These are phyloP conservation scores for Xanthia togata DNA, from an alignment of 2,888 invertebrate genomes.

Conservation along the genomic window DNA sequence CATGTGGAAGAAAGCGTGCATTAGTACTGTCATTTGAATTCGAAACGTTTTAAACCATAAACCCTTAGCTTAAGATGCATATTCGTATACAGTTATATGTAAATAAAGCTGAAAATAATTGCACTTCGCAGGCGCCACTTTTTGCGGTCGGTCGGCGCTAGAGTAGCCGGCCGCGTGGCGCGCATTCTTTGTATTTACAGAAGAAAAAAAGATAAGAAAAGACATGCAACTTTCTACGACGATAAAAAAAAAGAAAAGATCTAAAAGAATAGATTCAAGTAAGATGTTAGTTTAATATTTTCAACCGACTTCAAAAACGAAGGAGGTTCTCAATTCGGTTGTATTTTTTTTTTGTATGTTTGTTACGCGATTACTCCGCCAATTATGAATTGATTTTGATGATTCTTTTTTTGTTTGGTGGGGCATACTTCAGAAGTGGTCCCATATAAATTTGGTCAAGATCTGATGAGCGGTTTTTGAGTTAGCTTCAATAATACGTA, in stretches of 20 bases:
- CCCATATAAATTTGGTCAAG: no score
- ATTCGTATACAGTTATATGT: constrained; percentile 10
- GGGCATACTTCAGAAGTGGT: no score
- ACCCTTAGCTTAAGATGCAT: fast-evolving
- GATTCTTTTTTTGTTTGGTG: no score
- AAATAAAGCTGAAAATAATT: constrained; percentile 64
- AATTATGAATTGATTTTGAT: no score
- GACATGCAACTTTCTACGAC: constrained; percentile 72
- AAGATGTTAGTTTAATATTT: not conserved
- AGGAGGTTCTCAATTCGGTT: no score
- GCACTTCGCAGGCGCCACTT: constrained; percentile 68
- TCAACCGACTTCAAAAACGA: no score
- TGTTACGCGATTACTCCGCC: no score
- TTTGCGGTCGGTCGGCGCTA: constrained; percentile 73
- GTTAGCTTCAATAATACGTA: no score
- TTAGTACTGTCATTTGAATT: constrained; percentile 21
- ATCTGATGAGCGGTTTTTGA: no score
- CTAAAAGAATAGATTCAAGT: constrained; percentile 12
- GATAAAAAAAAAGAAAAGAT: no score
- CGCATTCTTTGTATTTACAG: constrained; percentile 74
- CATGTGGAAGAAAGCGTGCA: constrained; percentile 49
- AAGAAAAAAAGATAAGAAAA: constrained; percentile 43
- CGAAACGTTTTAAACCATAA: constrained; percentile 30
- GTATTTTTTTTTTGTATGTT: no score
- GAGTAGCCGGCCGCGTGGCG: constrained; percentile 69